Base-by-base conservation (phyloP, 2,888 invertebrate genomes). In the Pegoplata infirma region DNA sequence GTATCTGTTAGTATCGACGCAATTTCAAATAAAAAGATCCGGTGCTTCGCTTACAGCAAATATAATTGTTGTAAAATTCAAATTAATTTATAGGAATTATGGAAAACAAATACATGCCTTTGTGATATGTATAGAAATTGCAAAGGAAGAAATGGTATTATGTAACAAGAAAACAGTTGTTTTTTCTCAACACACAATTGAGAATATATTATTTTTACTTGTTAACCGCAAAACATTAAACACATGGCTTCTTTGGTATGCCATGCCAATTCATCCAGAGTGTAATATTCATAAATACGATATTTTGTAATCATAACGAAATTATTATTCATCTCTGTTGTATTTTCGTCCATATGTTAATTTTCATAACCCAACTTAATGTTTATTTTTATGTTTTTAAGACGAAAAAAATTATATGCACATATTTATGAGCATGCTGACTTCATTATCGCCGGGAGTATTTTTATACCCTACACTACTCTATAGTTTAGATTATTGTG, bases 301-400 rank as follows among this genome's bases (percentile, higher is more conserved):
- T 40, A 40, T 40, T n/a, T n/a, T n/a, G 36, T 40, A 40, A 40
- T 40, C 36, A 40, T 23, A 40, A 21, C 5, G 8, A 58, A 58
- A 14, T 14, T 58, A 23, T 58, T 44, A 58, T 44, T 55, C 55
- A 55, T 55, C 17, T 32, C 17, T n/a, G 5, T 16, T 55, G 28
- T 12, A 28, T 25, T 23, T 23, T 7, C 25, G 6, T 16, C 51
- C 51, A 53, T 53, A 28, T 53, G 51, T 53, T 53, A 25, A 53
- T 53, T 53, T 53, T 28, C 16, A 23, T 25, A 25, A 53, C 23
- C 3, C 25, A 25, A 16, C 25, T 53, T 25, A 53, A 40, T 40
- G 51, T 16, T 14, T 25, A 51, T 14, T 25, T 25, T 53, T 53
- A 14, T 53, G 8, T 16, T 0, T 28, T 23, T 53, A 25, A n/a